Evolutionary conservation across 2,888 invertebrate species (phyloP).

Genomic region (Caenorhabditis sp.): DNA sequence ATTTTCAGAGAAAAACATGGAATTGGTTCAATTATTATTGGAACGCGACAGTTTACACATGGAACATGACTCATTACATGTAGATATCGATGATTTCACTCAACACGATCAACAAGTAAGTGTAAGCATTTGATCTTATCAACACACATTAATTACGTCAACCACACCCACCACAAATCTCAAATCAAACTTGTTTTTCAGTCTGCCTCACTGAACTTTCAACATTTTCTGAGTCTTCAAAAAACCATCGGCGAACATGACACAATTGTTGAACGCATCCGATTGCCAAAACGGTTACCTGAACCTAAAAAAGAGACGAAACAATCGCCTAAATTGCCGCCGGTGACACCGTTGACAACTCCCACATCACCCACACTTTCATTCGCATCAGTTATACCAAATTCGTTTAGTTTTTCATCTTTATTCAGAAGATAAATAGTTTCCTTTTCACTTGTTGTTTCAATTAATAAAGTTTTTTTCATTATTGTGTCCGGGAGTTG

Average conservation of each 20-base stretch:
- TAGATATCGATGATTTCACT: constrained; percentile 94
- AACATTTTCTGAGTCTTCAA: constrained; percentile 16
- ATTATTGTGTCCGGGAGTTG: not conserved
- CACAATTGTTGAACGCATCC: not conserved
- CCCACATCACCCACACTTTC: constrained; percentile 6
- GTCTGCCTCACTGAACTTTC: constrained; percentile 20
- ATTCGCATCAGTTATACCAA: constrained; percentile 3
- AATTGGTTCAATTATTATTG: constrained; percentile 86
- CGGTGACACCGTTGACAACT: constrained; percentile 5
- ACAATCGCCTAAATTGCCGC: not conserved
- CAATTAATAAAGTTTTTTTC: not conserved
- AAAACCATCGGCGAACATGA: constrained; percentile 6
- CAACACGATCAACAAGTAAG: constrained; percentile 65
- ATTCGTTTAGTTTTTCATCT: constrained; percentile 9
- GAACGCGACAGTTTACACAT: constrained; percentile 94
- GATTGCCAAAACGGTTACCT: not conserved
- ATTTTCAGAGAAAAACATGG: constrained; percentile 81
- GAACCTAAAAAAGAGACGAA: not conserved
- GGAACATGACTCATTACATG: constrained; percentile 96
- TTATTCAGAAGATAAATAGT: constrained; percentile 4
- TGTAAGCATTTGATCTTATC: not conserved
- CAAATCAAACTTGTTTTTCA: constrained; percentile 5
- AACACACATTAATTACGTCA: not conserved
- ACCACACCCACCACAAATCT: not conserved
- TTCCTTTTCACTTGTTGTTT: not conserved